Evolutionary conservation across 2,888 invertebrate species (phyloP), one percentile per base, ranked within the genome.

Genomic region (Nycteola revayana): DNA sequence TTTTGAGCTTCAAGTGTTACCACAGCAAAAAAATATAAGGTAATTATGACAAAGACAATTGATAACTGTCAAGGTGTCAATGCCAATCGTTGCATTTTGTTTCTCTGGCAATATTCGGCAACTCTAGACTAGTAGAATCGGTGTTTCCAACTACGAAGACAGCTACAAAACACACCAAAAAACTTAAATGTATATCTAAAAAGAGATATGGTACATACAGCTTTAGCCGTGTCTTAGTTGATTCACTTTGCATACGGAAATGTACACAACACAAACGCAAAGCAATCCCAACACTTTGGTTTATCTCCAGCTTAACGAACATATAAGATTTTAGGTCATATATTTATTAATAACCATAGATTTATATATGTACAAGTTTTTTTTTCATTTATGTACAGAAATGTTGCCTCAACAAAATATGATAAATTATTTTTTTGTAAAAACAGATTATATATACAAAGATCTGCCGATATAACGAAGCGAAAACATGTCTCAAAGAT

Each of bases 221-320:
- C 80, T 78, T 74, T 71, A 78, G 82, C 84, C 72, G 77, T 67
- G 71, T 66, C 64, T 63, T 62, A 64, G 56, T 70, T 34, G 78
- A 81, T 72, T 62, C 56, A 80, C 85, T 84, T 83, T 77, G 83
- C 85, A 65, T 60, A 65, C 65, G 51, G 50, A 61, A 77, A 78
- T 81, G 60, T 80, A 85, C 79, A 83, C 36, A 27, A 43, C 27
- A 36, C 47, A 51, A 55, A 50, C 67, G 83, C 85, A 86, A 85
- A 87, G 84, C 71, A 71, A 80, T 85, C 85, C 76, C 76, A 83
- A 84, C 82, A 87, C 91, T 92, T 92, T 92, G 92, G 92, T 91
- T 90, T 90, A 89, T 89, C 90, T 92, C 92, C 91, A 92, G 91
- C 92, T 91, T 90, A 73, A 80, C 74, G 74, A 68, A 72, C 66